These are phyloP conservation scores for Pantherophis alleghaniensis DNA, from an alignment of 2,797 vertebrate species.

Conservation along the genomic window DNA sequence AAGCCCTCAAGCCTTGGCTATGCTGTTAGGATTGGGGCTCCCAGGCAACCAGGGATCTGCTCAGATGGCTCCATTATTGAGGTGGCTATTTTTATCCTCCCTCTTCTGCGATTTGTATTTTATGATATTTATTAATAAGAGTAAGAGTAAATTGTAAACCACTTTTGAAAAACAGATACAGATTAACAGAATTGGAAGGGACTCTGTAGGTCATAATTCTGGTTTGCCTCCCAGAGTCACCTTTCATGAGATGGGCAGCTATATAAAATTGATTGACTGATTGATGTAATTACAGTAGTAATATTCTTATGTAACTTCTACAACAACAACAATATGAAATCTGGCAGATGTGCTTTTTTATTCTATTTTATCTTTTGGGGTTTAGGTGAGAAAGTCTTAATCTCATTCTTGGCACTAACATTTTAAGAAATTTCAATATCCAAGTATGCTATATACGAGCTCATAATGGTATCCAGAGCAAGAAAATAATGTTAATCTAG, in stretches of 20 bases:
- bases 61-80: neutral
- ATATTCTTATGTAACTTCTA: neutral
- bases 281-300: neutral
- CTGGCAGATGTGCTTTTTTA: neutral
- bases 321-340: neutral
- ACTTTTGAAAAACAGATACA: too few relatives aligned
- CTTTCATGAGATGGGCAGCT: neutral
- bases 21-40: neutral
- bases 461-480: neutral
- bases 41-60: neutral
- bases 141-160: too few relatives aligned
- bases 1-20: neutral
- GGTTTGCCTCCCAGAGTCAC: neutral
- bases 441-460: neutral
- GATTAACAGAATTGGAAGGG: too few relatives aligned
- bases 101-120: neutral
- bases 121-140: neutral
- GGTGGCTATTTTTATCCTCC: neutral
- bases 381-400: neutral
- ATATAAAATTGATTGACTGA: neutral
- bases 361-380: neutral
- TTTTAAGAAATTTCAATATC: neutral
- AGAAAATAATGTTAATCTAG: neutral
- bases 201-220: neutral
- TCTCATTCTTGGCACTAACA: neutral